phyloP scores from a whole-genome alignment of 2,113 vertebrate genomes.

The Polyodon spathula region DNA sequence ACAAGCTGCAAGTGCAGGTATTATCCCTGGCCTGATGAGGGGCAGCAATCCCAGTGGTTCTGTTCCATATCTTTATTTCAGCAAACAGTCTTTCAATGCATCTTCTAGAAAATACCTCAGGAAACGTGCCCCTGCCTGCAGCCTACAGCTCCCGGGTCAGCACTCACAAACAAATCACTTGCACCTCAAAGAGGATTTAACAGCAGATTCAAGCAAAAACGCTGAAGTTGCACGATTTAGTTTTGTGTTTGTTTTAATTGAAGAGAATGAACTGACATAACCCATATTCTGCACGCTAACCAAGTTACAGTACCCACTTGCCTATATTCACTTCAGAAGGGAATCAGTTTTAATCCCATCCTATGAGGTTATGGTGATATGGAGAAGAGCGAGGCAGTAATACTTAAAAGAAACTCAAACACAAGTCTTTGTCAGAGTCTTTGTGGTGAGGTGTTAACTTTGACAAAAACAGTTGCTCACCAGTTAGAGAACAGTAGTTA shows the following conservation, averaged over 20 bases:
- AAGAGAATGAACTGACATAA: neutral
- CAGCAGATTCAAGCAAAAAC: neutral
- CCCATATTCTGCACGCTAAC: neutral
- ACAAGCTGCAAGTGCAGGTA: too few species aligned
- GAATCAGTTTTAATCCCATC: too few species aligned
- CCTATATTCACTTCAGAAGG: too few species aligned
- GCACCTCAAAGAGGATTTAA: neutral
- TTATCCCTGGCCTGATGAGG: slow-evolving; percentile 6
- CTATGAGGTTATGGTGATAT: too few species aligned
- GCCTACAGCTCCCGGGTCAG: slow-evolving; percentile 35
- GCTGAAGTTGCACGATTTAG: neutral
- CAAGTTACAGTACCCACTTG: too few species aligned
- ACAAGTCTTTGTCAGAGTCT: too few species aligned
- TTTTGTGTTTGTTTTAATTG: neutral
- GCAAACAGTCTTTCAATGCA: slow-evolving; percentile 32
- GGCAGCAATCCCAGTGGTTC: slow-evolving; percentile 20
- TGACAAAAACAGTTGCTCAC: too few species aligned
- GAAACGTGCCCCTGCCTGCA: slow-evolving; percentile 39
- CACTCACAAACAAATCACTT: slow-evolving; percentile 31
- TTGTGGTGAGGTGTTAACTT: too few species aligned
- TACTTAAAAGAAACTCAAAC: too few species aligned
- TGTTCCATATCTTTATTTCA: slow-evolving; percentile 28
- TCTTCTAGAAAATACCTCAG: slow-evolving; percentile 26
- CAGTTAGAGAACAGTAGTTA: too few species aligned
- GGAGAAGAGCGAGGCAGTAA: too few species aligned